These are phyloP conservation scores for Scaptomyza graminum DNA, from an alignment of 1,140 invertebrate species.

Conservation along the genomic window DNA sequence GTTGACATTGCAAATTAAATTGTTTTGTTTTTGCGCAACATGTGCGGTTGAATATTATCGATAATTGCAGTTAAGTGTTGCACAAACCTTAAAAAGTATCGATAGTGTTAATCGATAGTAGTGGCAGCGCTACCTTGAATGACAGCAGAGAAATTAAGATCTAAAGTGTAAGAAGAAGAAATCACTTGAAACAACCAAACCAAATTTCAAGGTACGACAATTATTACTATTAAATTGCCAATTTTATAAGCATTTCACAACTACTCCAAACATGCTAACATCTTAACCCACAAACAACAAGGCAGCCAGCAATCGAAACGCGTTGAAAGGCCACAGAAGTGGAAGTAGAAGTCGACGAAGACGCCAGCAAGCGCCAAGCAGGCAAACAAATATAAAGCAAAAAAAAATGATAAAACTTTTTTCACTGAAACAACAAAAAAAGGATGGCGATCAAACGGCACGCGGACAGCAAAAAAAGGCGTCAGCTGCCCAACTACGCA, in stretches of 20 bases:
- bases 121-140: conserved; percentile 23
- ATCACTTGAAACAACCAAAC: conserved; percentile 43
- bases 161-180: conserved; percentile 36
- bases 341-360: conserved; percentile 40
- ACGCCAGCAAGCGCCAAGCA: conserved; percentile 46
- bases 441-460: conserved; percentile 94
- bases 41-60: conserved; percentile 29
- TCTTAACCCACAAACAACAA: conserved; percentile 3
- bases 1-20: conserved; percentile 60
- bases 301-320: conserved; percentile 18
- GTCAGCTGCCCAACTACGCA: conserved; percentile 97
- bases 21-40: conserved; percentile 41
- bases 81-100: background rate
- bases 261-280: conserved; percentile 15
- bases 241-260: conserved; percentile 15
- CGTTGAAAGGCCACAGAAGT: conserved; percentile 17
- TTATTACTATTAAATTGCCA: background rate
- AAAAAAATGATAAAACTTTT: conserved; percentile 97
- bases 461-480: conserved; percentile 93
- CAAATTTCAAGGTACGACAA: conserved; percentile 40
- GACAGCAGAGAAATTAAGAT: conserved; percentile 39
- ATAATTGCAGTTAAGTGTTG: background rate
- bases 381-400: conserved; percentile 53
- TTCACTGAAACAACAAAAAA: conserved; percentile 98
- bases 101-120: conserved; percentile 11